These are phyloP conservation scores for Napeogenes inachia DNA, from an alignment of 2,888 invertebrate species.

Conservation along the genomic window DNA sequence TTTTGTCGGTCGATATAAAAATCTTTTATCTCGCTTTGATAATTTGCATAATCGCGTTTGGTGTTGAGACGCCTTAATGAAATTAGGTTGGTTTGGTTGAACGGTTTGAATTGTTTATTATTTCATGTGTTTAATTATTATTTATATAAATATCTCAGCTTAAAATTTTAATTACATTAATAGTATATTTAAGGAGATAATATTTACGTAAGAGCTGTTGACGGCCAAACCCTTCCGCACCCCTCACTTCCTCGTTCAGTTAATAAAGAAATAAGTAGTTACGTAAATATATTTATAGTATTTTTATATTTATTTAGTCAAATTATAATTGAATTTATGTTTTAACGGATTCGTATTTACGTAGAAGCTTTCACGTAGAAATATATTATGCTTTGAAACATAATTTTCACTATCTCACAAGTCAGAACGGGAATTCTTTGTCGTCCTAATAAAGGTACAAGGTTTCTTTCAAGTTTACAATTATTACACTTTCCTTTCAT, in stretches of 20 bases:
- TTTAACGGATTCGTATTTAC: too few relatives aligned
- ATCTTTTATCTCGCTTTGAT: slow-evolving; percentile 18
- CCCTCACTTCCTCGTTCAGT: slow-evolving; percentile 27
- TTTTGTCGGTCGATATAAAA: slow-evolving; percentile 16
- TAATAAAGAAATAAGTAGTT: slow-evolving; percentile 10
- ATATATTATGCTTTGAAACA: too few relatives aligned
- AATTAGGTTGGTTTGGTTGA: slow-evolving; percentile 9
- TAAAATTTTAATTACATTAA: too few relatives aligned
- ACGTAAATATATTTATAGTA: background rate
- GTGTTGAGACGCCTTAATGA: background rate
- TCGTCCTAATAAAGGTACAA: slow-evolving; percentile 3
- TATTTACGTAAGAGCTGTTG: slow-evolving; percentile 11
- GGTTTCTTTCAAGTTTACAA: background rate
- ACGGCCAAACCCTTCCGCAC: slow-evolving; percentile 22
- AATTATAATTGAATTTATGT: too few relatives aligned
- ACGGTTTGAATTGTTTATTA: background rate
- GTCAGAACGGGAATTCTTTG: background rate
- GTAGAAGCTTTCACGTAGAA: too few relatives aligned
- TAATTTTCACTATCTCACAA: background rate
- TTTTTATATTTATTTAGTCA: too few relatives aligned
- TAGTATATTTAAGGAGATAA: too few relatives aligned
- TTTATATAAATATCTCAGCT: too few relatives aligned
- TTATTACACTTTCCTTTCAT: slow-evolving; percentile 1
- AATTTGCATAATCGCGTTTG: slow-evolving; percentile 24
- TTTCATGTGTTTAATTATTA: background rate